phyloP scores from a whole-genome alignment of 2,797 vertebrate species.

The Cichlasoma orientale region DNA sequence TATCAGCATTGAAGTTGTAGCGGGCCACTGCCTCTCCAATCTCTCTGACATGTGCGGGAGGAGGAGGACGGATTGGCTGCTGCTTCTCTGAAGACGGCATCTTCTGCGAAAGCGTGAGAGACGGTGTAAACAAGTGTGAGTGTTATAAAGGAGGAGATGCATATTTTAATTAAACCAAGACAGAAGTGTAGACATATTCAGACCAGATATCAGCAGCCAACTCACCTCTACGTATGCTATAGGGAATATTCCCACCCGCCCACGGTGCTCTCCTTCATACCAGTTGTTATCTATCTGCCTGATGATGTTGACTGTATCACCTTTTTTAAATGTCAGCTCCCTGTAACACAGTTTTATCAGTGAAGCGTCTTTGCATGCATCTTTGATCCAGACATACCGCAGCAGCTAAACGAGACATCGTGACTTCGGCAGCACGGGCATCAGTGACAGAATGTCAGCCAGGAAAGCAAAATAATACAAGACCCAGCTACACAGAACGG shows the following conservation, averaged over 20 bases:
- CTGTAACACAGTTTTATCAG: slow-evolving; percentile 80
- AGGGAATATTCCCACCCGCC: slow-evolving; percentile 93
- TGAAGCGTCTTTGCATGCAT: background rate
- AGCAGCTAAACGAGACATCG: background rate
- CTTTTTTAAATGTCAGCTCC: slow-evolving; percentile 98
- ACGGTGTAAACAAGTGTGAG: background rate
- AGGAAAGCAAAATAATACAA: slow-evolving; percentile 7
- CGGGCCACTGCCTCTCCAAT: slow-evolving; percentile 96
- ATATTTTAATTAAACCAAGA: background rate
- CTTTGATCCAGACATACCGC: background rate
- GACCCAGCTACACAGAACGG: background rate
- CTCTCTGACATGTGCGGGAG: slow-evolving; percentile 91
- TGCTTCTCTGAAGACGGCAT: slow-evolving; percentile 89
- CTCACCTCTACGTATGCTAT: slow-evolving; percentile 96
- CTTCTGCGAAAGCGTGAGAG: slow-evolving; percentile 78
- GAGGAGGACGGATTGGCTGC: slow-evolving; percentile 93
- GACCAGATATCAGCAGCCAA: slow-evolving; percentile 2
- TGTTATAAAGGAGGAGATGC: background rate
- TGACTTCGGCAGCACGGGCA: background rate
- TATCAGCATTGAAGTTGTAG: slow-evolving; percentile 98
- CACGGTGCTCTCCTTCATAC: slow-evolving; percentile 95
- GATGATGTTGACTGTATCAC: slow-evolving; percentile 95
- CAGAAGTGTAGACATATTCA: background rate
- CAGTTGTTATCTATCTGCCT: slow-evolving; percentile 98
- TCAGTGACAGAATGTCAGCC: slow-evolving; percentile 17